A percentile compares a stretch with the other conserved stretches of the same genome.
Evolutionary conservation across 2,113 vertebrate genomes (phyloP).

Genomic region (Chaenocephalus aceratus): DNA sequence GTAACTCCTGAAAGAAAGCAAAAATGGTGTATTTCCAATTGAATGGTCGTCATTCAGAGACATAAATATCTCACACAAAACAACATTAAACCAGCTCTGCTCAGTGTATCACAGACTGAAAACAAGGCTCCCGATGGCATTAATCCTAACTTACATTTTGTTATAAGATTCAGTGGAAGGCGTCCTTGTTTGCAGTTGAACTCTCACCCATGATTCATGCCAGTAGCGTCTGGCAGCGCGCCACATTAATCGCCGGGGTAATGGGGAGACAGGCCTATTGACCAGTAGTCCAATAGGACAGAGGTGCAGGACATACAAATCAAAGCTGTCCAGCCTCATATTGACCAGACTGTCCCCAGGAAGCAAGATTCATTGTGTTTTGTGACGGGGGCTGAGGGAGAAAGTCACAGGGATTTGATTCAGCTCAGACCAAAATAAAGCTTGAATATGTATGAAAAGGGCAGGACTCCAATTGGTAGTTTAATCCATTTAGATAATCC

Average conservation of each 20-base stretch:
- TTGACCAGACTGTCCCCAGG: slow-evolving; percentile 71
- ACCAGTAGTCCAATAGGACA: slow-evolving; percentile 69
- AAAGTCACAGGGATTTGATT: slow-evolving; percentile 47
- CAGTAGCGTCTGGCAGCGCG: slow-evolving; percentile 45
- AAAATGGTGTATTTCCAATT: background rate
- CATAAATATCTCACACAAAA: background rate
- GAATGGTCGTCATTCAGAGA: background rate
- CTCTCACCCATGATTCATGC: slow-evolving; percentile 40
- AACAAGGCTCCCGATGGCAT: background rate
- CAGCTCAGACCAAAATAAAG: slow-evolving; percentile 24
- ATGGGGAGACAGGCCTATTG: slow-evolving; percentile 78
- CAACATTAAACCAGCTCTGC: background rate
- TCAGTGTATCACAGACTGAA: background rate
- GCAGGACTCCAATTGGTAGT: slow-evolving; percentile 5
- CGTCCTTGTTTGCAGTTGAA: slow-evolving; percentile 10
- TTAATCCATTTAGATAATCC: slow-evolving; percentile 1
- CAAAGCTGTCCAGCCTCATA: slow-evolving; percentile 70
- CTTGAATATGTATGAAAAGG: slow-evolving; percentile 25
- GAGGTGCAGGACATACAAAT: slow-evolving; percentile 74
- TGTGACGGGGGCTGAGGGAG: slow-evolving; percentile 36
- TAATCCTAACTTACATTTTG: slow-evolving; percentile 5
- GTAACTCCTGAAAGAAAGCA: background rate
- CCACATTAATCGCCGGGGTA: slow-evolving; percentile 71
- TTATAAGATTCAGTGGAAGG: background rate
- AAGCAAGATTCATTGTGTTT: slow-evolving; percentile 65